Conservation (phyloP, 2,888 invertebrate genomes). For the Elegia similella region DNA sequence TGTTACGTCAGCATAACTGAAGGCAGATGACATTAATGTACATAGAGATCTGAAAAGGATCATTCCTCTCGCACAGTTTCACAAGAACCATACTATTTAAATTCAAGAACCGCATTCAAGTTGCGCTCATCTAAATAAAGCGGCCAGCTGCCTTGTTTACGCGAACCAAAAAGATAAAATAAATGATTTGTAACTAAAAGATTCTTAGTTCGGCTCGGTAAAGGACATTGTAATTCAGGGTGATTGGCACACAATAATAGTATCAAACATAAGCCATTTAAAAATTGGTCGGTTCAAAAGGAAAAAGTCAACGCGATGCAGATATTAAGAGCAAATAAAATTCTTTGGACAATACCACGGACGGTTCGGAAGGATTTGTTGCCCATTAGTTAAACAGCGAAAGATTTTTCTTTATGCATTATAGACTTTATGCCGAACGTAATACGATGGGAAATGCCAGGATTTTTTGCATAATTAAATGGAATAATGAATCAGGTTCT, state of each 20-base stretch:
- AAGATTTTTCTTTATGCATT: conserved; percentile 17
- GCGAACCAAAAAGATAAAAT: conserved; percentile 64
- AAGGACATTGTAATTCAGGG: conserved; percentile 81
- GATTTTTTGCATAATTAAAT: conserved; percentile 48
- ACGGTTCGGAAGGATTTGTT: conserved; percentile 72
- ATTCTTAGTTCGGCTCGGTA: conserved; percentile 71
- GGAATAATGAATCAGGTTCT: conserved; percentile 48
- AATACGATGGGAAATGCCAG: conserved; percentile 17
- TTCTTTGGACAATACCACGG: conserved; percentile 71
- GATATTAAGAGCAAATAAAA: conserved; percentile 72
- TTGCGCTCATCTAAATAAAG: conserved; percentile 71
- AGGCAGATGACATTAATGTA: conserved; percentile 16
- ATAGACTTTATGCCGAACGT: conserved; percentile 25
- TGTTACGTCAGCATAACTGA: conserved; percentile 2
- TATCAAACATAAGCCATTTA: conserved; percentile 80
- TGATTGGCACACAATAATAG: conserved; percentile 82
- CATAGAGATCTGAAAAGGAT: conserved; percentile 8
- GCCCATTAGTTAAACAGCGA: conserved; percentile 66
- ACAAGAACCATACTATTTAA: conserved; percentile 53
- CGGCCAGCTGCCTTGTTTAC: conserved; percentile 69
- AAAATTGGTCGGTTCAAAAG: conserved; percentile 77
- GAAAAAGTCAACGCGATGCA: conserved; percentile 68
- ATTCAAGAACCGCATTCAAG: conserved; percentile 53
- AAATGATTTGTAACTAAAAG: conserved; percentile 73
- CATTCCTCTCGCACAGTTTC: conserved; percentile 19